Evolutionary conservation across 2,113 vertebrate species (phyloP).

Genomic region (Syrrhaptes paradoxus): DNA sequence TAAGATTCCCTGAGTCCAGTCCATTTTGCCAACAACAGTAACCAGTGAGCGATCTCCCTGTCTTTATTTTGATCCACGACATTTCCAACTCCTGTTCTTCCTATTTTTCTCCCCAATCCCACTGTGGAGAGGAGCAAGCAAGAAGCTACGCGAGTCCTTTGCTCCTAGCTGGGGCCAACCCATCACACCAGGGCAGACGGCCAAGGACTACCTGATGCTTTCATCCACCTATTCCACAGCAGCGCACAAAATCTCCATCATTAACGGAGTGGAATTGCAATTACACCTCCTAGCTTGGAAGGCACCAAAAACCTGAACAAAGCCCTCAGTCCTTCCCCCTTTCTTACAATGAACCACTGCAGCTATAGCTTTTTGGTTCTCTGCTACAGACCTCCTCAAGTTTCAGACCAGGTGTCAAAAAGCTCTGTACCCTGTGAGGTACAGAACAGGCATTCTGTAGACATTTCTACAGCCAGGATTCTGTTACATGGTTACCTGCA

Average conservation of each 20-base stretch:
- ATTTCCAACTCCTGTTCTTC: background rate
- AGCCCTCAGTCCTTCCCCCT: background rate
- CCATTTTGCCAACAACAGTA: background rate
- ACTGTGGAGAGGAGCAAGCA: background rate
- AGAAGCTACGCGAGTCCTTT: background rate
- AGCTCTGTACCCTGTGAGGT: background rate
- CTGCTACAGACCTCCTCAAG: background rate
- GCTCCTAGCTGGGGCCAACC: background rate
- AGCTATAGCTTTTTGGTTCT: background rate
- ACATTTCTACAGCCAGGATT: background rate
- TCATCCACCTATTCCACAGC: no score
- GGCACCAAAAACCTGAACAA: background rate
- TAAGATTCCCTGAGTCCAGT: background rate
- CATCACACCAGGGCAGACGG: background rate
- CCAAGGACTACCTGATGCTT: accelerated
- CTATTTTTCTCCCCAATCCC: accelerated
- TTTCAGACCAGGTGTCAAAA: background rate
- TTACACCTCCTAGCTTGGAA: background rate
- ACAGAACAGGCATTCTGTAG: background rate
- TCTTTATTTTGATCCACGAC: background rate
- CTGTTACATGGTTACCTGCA: background rate
- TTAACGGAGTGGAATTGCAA: accelerated
- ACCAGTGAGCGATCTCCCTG: background rate
- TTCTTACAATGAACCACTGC: background rate
- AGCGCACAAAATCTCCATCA: background rate